Evolutionary conservation across 2,888 invertebrate species (phyloP).

Genomic region (Amorpha juglandis): DNA sequence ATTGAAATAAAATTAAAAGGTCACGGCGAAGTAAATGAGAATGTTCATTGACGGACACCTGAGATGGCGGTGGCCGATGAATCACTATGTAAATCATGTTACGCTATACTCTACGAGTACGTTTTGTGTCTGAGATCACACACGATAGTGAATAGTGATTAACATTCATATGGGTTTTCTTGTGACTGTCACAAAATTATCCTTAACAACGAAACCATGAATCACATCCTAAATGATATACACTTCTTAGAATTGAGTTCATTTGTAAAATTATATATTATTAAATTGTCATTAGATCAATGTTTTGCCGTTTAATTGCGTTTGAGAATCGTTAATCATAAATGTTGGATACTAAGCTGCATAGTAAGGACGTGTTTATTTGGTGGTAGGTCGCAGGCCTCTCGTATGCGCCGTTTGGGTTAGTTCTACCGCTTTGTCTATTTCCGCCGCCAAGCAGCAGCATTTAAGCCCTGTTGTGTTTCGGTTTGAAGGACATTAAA

Average conservation of each 20-base stretch:
- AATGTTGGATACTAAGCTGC: neutral
- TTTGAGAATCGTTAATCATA: constrained; percentile 5
- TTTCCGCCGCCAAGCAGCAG: no score
- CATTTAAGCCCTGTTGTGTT: no score
- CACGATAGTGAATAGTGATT: constrained; percentile 39
- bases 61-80: constrained; percentile 54
- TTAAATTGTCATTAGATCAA: constrained; percentile 50
- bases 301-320: constrained; percentile 30
- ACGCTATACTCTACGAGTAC: constrained; percentile 33
- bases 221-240: constrained; percentile 49
- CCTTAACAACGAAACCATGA: constrained; percentile 48
- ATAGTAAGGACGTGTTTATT: neutral
- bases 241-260: constrained; percentile 48
- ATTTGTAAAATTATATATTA: constrained; percentile 39
- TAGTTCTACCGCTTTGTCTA: no score
- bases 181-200: constrained; percentile 30
- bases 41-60: constrained; percentile 58
- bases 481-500: no score
- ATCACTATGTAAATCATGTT: constrained; percentile 60
- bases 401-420: no score
- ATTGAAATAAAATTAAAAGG: constrained; percentile 43
- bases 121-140: constrained; percentile 33
- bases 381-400: no score
- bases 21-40: constrained; percentile 57
- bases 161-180: constrained; percentile 44